Evolutionary conservation across 2,113 vertebrate genomes (phyloP).

Genomic region (Tragelaphus scriptus): DNA sequence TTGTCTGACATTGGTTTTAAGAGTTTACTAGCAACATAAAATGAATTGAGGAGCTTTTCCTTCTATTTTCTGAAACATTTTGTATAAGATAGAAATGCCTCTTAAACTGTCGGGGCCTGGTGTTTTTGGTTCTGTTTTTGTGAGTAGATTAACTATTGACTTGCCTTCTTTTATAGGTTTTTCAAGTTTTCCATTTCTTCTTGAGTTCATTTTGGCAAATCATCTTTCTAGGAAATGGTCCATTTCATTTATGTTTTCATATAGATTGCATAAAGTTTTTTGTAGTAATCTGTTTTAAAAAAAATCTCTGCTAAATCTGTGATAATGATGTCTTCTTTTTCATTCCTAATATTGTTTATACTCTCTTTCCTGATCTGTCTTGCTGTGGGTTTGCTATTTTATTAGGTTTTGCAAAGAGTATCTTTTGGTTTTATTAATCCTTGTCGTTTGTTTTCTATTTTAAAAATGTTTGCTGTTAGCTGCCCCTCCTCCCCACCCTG

Average conservation of each 20-base stretch:
- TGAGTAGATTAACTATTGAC: slow-evolving; percentile 62
- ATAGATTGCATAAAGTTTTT: slow-evolving; percentile 1
- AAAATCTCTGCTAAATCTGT: not conserved
- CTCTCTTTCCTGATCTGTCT: not conserved
- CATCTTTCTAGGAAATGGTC: slow-evolving; percentile 43
- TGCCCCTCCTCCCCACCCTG: not conserved
- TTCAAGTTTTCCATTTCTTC: slow-evolving; percentile 46
- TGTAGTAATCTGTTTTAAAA: not conserved
- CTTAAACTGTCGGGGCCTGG: slow-evolving; percentile 26
- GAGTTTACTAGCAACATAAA: slow-evolving; percentile 47
- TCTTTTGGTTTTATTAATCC: not conserved
- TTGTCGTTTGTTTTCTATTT: not conserved
- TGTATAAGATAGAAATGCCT: slow-evolving; percentile 10
- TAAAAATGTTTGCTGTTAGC: not conserved
- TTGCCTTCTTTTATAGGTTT: slow-evolving; percentile 42
- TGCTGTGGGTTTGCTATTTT: not conserved
- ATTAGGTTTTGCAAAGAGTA: not conserved
- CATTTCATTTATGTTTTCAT: slow-evolving; percentile 43
- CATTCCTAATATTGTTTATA: not conserved
- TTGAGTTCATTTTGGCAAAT: slow-evolving; percentile 37
- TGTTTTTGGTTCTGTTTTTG: not conserved
- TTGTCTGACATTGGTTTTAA: not conserved
- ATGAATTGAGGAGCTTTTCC: not conserved
- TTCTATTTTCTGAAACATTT: slow-evolving; percentile 36
- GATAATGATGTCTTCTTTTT: not conserved